These are phyloP conservation scores for Drosophila grimshawi DNA, from an alignment of 1,140 invertebrate species.

Conservation along the genomic window DNA sequence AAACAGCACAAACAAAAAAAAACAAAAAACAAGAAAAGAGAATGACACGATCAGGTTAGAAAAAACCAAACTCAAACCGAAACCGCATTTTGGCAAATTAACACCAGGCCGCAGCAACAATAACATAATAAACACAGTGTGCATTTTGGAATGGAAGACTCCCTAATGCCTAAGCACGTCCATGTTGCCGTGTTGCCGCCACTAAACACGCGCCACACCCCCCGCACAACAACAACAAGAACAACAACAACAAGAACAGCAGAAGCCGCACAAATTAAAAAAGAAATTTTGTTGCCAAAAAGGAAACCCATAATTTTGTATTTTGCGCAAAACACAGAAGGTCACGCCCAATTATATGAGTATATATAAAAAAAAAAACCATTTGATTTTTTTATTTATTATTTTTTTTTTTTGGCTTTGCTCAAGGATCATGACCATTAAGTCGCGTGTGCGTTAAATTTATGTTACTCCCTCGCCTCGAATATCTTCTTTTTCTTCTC, in stretches of 20 bases:
- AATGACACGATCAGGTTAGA: constrained; percentile 70
- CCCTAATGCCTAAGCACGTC: constrained; percentile 81
- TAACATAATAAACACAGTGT: constrained; percentile 12
- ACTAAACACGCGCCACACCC: constrained; percentile 74
- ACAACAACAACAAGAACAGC: constrained; percentile 3
- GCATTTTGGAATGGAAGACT: constrained; percentile 43
- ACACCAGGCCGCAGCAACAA: constrained; percentile 44
- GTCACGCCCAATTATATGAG: constrained; percentile 59
- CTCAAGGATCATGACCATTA: constrained; percentile 21
- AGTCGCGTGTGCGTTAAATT: constrained; percentile 69
- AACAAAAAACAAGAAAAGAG: background rate
- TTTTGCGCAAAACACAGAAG: constrained; percentile 68
- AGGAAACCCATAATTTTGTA: constrained; percentile 79
- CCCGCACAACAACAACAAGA: constrained; percentile 15
- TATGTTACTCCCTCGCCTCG: constrained; percentile 59
- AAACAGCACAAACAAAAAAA: constrained; percentile 23
- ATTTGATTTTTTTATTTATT: background rate
- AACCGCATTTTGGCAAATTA: constrained; percentile 80
- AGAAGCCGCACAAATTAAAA: constrained; percentile 26
- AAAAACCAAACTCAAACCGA: constrained; percentile 32
- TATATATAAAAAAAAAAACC: constrained; percentile 8
- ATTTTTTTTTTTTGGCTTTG: constrained; percentile 2
- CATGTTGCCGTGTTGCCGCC: constrained; percentile 70
- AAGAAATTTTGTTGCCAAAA: constrained; percentile 42
- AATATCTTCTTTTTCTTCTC: constrained; percentile 14